phyloP scores from a whole-genome alignment of 2,113 vertebrate species.

The Cynopterus brachyotis region DNA sequence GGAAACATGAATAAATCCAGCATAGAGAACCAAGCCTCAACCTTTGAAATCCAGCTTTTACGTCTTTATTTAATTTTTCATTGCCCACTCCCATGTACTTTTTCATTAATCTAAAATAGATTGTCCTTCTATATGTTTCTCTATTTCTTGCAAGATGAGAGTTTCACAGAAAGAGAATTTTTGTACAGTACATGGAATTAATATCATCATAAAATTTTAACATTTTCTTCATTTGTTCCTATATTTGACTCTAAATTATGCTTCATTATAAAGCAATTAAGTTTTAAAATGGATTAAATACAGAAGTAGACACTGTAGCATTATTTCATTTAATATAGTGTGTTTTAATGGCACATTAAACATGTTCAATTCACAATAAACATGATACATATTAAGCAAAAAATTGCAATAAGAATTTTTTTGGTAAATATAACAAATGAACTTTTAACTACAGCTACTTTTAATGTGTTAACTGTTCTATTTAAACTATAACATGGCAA shows the following conservation, averaged over 20 bases:
- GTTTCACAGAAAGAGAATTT: background rate
- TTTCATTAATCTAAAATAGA: background rate
- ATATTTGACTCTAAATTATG: conserved; percentile 29
- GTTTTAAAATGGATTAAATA: conserved; percentile 36
- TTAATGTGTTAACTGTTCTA: conserved; percentile 7
- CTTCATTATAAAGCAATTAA: conserved; percentile 56
- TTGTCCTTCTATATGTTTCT: background rate
- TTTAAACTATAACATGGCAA: background rate
- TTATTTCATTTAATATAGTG: conserved; percentile 4
- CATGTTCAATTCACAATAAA: background rate
- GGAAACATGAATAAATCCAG: conserved; percentile 11
- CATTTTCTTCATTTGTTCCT: conserved; percentile 36
- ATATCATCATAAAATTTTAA: background rate
- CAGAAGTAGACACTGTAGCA: background rate
- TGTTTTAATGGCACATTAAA: conserved; percentile 43
- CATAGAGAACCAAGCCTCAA: background rate
- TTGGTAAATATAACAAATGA: conserved; percentile 21
- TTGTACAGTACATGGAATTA: background rate
- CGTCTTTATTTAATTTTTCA: conserved; percentile 19
- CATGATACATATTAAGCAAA: background rate
- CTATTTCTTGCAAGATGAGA: background rate
- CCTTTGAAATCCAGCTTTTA: background rate
- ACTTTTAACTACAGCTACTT: conserved; percentile 18
- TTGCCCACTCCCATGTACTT: background rate
- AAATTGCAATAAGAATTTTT: background rate